Evolutionary conservation across 2,797 vertebrate species (phyloP).

Genomic region (Rhabdomys pumilio): DNA sequence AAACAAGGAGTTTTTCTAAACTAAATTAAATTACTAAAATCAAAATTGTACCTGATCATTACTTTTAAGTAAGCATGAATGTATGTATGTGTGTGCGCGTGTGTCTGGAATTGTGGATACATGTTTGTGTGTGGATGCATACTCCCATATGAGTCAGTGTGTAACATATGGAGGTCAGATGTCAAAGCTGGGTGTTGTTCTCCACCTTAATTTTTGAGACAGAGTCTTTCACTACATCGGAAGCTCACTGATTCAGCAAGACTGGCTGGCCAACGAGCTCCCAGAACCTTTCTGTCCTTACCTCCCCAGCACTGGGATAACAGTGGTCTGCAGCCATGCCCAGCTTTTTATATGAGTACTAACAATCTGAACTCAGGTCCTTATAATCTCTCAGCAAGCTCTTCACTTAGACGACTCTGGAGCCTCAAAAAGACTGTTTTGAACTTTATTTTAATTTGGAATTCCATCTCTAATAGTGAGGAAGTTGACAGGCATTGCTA

Average conservation of each 20-base stretch:
- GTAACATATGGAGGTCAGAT: neutral
- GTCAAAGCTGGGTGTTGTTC: neutral
- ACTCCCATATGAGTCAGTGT: neutral
- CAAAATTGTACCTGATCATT: neutral
- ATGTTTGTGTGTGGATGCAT: no score
- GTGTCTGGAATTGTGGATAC: neutral
- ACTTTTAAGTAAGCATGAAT: neutral
- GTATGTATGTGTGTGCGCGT: neutral
- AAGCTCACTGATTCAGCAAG: neutral
- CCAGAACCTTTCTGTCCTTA: no score
- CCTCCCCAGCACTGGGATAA: neutral
- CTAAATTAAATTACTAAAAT: constrained; percentile 35
- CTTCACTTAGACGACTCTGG: neutral
- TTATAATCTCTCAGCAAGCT: neutral
- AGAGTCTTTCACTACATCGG: neutral
- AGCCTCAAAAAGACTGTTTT: neutral
- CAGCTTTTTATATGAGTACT: neutral
- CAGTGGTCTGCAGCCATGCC: no score
- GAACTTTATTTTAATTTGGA: neutral
- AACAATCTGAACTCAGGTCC: neutral
- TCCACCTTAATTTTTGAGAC: neutral
- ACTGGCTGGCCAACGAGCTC: neutral
- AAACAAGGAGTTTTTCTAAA: constrained; percentile 28
- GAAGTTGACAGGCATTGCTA: constrained; percentile 7
- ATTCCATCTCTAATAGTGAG: constrained; percentile 14